Evolutionary conservation across 1,140 invertebrate species (phyloP), one percentile per base, ranked within the genome.

Genomic region (Metaphire vulgaris): DNA sequence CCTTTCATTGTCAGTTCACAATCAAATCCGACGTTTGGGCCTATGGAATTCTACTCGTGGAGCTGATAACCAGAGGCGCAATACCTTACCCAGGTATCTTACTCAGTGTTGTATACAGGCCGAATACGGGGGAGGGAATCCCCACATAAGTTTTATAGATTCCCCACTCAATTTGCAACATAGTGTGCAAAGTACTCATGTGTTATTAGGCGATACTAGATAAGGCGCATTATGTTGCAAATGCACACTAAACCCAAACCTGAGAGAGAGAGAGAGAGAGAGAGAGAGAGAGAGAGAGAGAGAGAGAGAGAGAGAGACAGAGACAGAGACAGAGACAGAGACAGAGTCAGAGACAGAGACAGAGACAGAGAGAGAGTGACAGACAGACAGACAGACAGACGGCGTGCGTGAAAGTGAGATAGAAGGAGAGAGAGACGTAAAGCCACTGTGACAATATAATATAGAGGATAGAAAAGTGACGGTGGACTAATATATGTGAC

Each of bases 11-110:
- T 87, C 95, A 97, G 89, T 99, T 99, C 89, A 98, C 96, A 80
- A 99, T 99, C 83, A 99, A 99, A 89, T 98, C 96, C 0, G 97
- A 99, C 87, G 97, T 99, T 14, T 99, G 97, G 97, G 97, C 95
- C 76, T 99, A 99, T 86, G 97, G 97, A 80, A 99, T 99, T 85
- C 88, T 99, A 70, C 90, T 99, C 30, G 98, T 96, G 21, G 97
- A 99, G 88, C 89, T 99, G 79, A 94, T 99, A 75, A 99, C 97
- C 29, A 98, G 97, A 83, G 97, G 97, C 74, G 89, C 96, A 82
- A 97, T 98, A 87, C 97, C 97, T 76, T 99, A 99, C 90, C 90
- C 91, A 80, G 90, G 90, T 89, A 85, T 83, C 78, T 80, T n/a
- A n/a, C n/a, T n/a, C n/a, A n/a, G n/a, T n/a, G n/a, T n/a, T n/a